These are phyloP conservation scores for Erithacus rubecula DNA, from an alignment of 2,797 vertebrate species.

Conservation along the genomic window DNA sequence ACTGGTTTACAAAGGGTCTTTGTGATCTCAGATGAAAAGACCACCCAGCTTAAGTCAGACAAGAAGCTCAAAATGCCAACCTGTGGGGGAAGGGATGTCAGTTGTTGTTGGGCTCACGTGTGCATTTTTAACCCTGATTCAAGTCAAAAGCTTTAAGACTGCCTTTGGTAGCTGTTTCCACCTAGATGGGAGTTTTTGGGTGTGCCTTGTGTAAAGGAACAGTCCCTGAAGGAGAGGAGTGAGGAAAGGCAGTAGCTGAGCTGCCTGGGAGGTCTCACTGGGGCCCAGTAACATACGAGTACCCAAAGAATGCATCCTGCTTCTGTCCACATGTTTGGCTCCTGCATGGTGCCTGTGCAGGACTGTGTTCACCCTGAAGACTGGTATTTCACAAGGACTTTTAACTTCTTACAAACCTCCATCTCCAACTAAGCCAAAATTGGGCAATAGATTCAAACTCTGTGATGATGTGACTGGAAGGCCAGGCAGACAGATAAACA, in stretches of 20 bases:
- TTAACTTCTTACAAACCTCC: not conserved
- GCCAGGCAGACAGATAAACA: fast-evolving
- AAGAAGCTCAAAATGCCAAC: not conserved
- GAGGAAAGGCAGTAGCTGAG: not conserved
- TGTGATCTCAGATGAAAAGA: not conserved
- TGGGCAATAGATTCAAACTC: not conserved
- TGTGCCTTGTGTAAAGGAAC: not conserved
- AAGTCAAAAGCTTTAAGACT: not conserved
- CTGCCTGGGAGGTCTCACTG: not conserved
- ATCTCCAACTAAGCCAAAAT: not conserved
- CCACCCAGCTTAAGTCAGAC: not conserved
- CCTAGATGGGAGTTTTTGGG: not conserved
- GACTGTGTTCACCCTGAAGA: not conserved
- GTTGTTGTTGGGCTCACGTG: not conserved
- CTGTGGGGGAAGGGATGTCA: not conserved
- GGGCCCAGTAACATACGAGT: not conserved
- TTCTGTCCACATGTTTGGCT: fast-evolving
- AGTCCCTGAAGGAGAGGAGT: not conserved
- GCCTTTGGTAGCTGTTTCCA: not conserved
- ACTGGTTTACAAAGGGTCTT: not conserved
- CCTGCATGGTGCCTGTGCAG: not conserved
- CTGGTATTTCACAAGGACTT: not conserved
- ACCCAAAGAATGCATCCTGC: not conserved
- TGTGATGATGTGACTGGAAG: fast-evolving
- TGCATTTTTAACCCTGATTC: not conserved